Evolutionary conservation across 1,140 invertebrate species (phyloP).

Genomic region (Metaphire vulgaris): DNA sequence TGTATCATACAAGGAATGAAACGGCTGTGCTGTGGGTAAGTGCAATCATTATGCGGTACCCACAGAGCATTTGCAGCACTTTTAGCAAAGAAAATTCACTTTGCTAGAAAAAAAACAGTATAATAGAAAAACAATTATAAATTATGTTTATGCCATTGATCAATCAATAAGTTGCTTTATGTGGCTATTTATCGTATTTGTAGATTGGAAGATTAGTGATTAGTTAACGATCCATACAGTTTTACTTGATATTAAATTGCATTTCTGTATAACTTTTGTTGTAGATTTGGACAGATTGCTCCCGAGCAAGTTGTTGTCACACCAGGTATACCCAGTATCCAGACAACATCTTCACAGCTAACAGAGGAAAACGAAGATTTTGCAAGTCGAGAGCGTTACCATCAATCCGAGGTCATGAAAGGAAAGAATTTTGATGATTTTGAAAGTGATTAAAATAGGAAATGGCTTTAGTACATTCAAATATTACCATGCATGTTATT

Average conservation of each 20-base stretch:
- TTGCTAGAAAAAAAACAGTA: no score
- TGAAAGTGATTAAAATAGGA: conserved; percentile 34
- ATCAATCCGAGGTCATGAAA: conserved; percentile 60
- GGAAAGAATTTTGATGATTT: conserved; percentile 50
- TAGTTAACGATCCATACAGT: no score
- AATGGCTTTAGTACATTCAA: no score
- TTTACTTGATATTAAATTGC: no score
- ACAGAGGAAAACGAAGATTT: conserved; percentile 95
- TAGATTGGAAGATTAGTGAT: no score
- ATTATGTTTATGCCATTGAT: neutral
- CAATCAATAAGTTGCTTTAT: no score
- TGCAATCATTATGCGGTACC: no score
- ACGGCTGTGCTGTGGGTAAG: neutral
- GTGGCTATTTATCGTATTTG: conserved; percentile 11
- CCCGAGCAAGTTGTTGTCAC: conserved; percentile 80
- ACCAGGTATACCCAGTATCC: conserved; percentile 71
- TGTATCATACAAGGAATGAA: neutral
- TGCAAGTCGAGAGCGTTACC: conserved; percentile 77
- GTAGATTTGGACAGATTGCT: conserved; percentile 36
- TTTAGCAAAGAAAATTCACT: no score
- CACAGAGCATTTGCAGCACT: no score
- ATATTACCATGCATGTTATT: no score
- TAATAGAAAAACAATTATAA: no score
- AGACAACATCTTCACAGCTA: conserved; percentile 72
- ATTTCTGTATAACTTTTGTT: no score